Evolutionary conservation across 2,113 vertebrate genomes (phyloP), one percentile per base, ranked within the genome.

Genomic region (Megaceryle maxima): DNA sequence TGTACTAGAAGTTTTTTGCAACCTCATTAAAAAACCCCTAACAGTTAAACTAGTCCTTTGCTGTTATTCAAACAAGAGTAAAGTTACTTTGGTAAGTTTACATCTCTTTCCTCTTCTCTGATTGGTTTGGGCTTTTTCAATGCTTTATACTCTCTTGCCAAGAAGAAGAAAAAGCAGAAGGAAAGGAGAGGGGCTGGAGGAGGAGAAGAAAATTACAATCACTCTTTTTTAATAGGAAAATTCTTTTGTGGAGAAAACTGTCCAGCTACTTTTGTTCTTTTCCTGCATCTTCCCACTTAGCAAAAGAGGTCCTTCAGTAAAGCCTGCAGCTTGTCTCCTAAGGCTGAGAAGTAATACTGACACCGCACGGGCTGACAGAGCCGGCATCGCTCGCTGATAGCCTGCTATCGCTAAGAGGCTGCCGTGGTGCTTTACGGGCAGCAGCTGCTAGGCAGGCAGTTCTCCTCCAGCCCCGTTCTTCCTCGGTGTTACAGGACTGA

Each of bases 101-200:
- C 82, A 43, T 26, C 33, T 77, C n/a, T 67, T 87, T 82, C n/a
- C 50, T 44, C 53, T 74, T 56, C 28, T 46, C 16, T 69, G 75
- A 22, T 1, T 12, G 33, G 41, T 86, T 41, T 66, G 70, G 64
- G n/a, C 16, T 86, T 90, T 77, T 72, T 72, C 51, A 82, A 41
- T 70, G 64, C 4, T 82, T 81, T 35, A 16, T 37, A 28, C 20
- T 22, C 33, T 57, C 62, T 74, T 39, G 35, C 48, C 50, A 75
- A 56, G 35, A 75, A 70, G 48, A 63, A 63, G 33, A 72, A 44
- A 64, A 77, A 63, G 21, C 21, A 33, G 39, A 41, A 81, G 33
- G 4, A 3, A 8, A 8, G 4, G 4, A 4, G 1, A 6, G 9
- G 4, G 7, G 5, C 5, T 3, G 1, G 21, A 13, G 35, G 24